Base-by-base conservation (phyloP, 2,888 invertebrate genomes). In the Ochropleura plecta region DNA sequence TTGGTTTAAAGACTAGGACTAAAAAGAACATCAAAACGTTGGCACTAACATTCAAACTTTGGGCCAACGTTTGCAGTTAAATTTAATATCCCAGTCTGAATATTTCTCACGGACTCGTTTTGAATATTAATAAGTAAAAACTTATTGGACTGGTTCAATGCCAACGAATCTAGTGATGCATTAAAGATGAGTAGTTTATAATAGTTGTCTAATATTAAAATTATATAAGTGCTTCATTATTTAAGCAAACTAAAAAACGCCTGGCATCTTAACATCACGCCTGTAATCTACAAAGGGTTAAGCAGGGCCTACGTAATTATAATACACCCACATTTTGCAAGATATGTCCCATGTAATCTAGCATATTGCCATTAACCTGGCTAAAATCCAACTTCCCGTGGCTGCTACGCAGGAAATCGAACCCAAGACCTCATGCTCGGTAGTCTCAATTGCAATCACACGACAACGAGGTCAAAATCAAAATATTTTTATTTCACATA, bases 91-190 rank as follows among this genome's bases (percentile, higher is more conserved):
- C 44, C 42, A 57, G 62, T 57, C 57, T 46, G 66, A 63, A 51
- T 70, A 59, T 82, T 73, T 65, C 62, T n/a, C 46, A 70, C 65
- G 68, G 68, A 65, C 82, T 48, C 59, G 53, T n/a, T 66, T 79
- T 63, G 79, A 83, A 79, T 82, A 49, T 66, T 64, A 83, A 76
- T 71, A 70, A 70, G 55, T 66, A 49, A 53, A 71, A 79, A 71
- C 49, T 69, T 72, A 82, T 74, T 70, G 62, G 63, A 68, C 70
- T 59, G 64, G 57, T 73, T 70, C 57, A 72, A 70, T 70, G 64
- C n/a, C 64, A 76, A 60, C 44, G 59, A 67, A 55, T 60, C 49
- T 65, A 70, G 60, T 71, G 49, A 76, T 77, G 68, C 60, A 77
- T 67, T 53, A 53, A 60, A 76, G 40, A 65, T 76, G 77, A 76